These are phyloP conservation scores for Deilephila elpenor DNA, from an alignment of 2,888 invertebrate genomes.

Conservation along the genomic window DNA sequence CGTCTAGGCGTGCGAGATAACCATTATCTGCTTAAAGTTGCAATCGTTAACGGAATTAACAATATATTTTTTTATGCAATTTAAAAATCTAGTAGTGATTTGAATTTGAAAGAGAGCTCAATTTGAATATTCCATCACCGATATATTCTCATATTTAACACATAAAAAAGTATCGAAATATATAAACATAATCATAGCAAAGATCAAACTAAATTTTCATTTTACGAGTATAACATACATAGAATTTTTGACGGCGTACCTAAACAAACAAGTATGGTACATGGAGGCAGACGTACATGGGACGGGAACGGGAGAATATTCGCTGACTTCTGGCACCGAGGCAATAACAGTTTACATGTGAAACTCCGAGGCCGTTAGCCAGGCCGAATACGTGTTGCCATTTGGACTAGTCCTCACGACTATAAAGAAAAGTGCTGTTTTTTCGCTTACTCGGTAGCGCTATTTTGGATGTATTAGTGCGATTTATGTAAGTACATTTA, in stretches of 20 bases:
- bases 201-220: background rate
- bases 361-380: slow-evolving; percentile 6
- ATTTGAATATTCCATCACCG: too few relatives aligned
- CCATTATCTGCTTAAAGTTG: background rate
- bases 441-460: background rate
- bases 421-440: slow-evolving; percentile 3
- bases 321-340: slow-evolving; percentile 7
- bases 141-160: background rate
- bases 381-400: background rate
- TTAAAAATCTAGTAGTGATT: too few relatives aligned
- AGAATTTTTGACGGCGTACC: background rate
- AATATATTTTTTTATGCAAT: too few relatives aligned
- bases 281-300: background rate
- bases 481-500: too few relatives aligned
- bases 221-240: background rate
- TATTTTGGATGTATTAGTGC: background rate
- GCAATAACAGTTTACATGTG: slow-evolving; percentile 24
- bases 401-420: slow-evolving; percentile 6
- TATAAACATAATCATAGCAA: background rate
- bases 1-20: background rate
- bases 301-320: slow-evolving; percentile 1
- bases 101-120: too few relatives aligned
- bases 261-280: background rate
- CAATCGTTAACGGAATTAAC: background rate
- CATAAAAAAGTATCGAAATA: background rate